Percentiles rank a stretch among this genome's conserved stretches.
These are phyloP conservation scores for Caenorhabditis panamensis DNA, from an alignment of 2,888 invertebrate species.

Conservation along the genomic window DNA sequence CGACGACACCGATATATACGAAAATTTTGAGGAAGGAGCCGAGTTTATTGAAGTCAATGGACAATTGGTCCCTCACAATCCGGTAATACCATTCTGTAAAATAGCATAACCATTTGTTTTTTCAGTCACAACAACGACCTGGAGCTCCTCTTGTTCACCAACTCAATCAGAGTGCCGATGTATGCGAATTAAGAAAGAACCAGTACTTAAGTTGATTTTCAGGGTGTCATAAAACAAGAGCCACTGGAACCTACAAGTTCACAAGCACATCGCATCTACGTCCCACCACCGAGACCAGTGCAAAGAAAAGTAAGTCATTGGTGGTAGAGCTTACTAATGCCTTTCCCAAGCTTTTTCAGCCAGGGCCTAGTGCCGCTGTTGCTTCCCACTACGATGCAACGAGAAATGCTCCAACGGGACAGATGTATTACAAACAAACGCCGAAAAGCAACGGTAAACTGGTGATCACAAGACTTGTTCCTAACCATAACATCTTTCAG, in stretches of 20 bases:
- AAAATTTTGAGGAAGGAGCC: slow-evolving; percentile 40
- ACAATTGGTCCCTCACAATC: slow-evolving; percentile 27
- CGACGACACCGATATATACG: slow-evolving; percentile 51
- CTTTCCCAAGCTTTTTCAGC: slow-evolving; percentile 37
- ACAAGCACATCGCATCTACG: slow-evolving; percentile 22
- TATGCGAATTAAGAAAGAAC: not conserved
- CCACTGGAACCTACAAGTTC: slow-evolving; percentile 8
- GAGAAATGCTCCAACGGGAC: not conserved
- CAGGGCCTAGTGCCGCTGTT: not conserved
- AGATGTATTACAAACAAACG: not conserved
- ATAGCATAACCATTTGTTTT: too few species aligned
- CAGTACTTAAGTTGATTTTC: too few species aligned
- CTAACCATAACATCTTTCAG: not conserved
- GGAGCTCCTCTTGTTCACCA: slow-evolving; percentile 6
- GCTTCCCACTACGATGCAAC: slow-evolving; percentile 10
- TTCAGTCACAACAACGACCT: slow-evolving; percentile 24
- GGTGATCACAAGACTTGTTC: not conserved
- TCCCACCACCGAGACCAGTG: slow-evolving; percentile 23
- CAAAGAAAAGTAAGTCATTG: slow-evolving; percentile 27
- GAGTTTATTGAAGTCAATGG: slow-evolving; percentile 58
- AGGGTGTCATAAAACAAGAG: slow-evolving; percentile 24
- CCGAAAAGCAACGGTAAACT: not conserved
- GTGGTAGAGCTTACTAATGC: not conserved
- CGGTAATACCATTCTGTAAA: too few species aligned
- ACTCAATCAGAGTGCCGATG: not conserved